phyloP scores from a whole-genome alignment of 2,113 vertebrate species.

The Picathartes gymnocephalus region DNA sequence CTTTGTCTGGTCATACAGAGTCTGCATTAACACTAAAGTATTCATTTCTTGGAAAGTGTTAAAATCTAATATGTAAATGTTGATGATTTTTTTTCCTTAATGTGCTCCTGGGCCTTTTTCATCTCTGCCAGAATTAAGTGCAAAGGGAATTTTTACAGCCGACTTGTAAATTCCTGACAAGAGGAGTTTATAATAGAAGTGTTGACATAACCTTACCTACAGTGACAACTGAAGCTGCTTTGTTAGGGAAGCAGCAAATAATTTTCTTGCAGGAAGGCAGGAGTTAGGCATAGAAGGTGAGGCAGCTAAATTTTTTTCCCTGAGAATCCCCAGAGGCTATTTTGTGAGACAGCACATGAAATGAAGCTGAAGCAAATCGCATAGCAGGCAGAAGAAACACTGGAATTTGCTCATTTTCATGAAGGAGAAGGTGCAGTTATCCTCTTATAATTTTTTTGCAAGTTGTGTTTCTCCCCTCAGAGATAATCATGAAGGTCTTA shows the following conservation, averaged over 20 bases:
- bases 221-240: constrained; percentile 49
- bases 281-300: constrained; percentile 37
- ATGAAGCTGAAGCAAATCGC: constrained; percentile 36
- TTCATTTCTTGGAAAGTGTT: constrained; percentile 36
- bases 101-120: constrained; percentile 22
- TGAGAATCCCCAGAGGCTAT: constrained; percentile 35
- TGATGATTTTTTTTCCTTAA: background rate
- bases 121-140: constrained; percentile 29
- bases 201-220: constrained; percentile 63
- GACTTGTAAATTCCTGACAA: constrained; percentile 64
- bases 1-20: background rate
- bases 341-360: constrained; percentile 47
- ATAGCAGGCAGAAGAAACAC: constrained; percentile 38
- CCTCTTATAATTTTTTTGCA: constrained; percentile 10
- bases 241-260: constrained; percentile 46
- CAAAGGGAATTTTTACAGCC: constrained; percentile 59
- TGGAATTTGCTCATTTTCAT: constrained; percentile 57
- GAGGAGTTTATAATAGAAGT: constrained; percentile 60
- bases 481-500: constrained; percentile 4
- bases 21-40: background rate
- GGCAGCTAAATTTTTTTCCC: constrained; percentile 32
- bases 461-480: constrained; percentile 1
- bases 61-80: background rate
- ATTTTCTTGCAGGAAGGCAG: constrained; percentile 38
- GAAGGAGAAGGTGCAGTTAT: constrained; percentile 34